Base-by-base conservation (phyloP, 2,113 vertebrate genomes). In the Tetrax tetrax region DNA sequence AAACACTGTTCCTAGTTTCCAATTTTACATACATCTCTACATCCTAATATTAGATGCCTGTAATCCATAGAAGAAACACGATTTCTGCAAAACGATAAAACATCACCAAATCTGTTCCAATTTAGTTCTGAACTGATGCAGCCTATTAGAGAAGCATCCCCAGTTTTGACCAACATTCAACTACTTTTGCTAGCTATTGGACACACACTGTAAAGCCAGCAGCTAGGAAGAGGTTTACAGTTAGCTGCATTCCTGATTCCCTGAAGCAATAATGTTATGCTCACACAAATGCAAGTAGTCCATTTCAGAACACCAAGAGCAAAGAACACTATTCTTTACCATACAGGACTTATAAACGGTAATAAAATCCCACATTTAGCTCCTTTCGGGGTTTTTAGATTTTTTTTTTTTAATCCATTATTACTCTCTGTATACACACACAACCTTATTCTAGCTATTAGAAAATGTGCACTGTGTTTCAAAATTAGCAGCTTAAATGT, bases 141-240 rank as follows among this genome's bases (percentile, higher is more conserved):
- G 23, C 3, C 60, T 24, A 7, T 12, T n/a, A 64, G 8, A 90
- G 37, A 75, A 61, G n/a, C 22, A 93, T 5, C 38, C 47, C 50
- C 38, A 75, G 43, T 91, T 87, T 61, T 66, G 7, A 78, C 13
- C 15, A 65, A 27, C 24, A 19, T 23, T 47, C 75, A 94, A 2
- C 21, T 43, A 88, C 61, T 74, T 93, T 64, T 83, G 59, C 35
- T 21, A 92, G 87, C 74, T 87, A 89, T 17, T 60, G 48, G 59
- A 82, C 33, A 48, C 33, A 8, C 12, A 94, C 74, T 90, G 86
- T 80, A 93, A 74, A 87, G 75, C 56, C 75, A 82, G 78, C 87
- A 91, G n/a, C 79, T 61, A 71, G 90, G 92, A 93, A 56, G 61
- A 90, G 63, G 66, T 70, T 66, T 51, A 43, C 41, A 61, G 59